Percentiles rank a stretch among this genome's conserved stretches.
These are phyloP conservation scores for Eugnorisma glareosa DNA, from an alignment of 2,888 invertebrate species.

Conservation along the genomic window DNA sequence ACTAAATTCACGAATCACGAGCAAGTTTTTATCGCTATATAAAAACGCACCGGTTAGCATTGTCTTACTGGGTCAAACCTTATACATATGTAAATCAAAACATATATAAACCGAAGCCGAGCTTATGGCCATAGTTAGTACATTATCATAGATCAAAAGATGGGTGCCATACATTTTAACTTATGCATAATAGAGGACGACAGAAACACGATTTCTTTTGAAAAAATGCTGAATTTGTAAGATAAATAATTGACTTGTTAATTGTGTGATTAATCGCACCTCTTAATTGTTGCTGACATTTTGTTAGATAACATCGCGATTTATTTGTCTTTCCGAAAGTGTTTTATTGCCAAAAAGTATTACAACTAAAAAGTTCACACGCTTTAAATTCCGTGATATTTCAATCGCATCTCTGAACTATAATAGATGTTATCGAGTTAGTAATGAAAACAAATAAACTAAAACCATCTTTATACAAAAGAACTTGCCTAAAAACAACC, in stretches of 20 bases:
- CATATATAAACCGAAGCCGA: constrained; percentile 50
- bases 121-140: constrained; percentile 25
- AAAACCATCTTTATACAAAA: constrained; percentile 21
- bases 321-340: background rate
- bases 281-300: constrained; percentile 44
- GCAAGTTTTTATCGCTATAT: constrained; percentile 25
- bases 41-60: constrained; percentile 59
- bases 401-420: background rate
- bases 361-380: constrained; percentile 25
- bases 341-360: background rate
- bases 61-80: constrained; percentile 64
- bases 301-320: constrained; percentile 4
- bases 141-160: constrained; percentile 36
- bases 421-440: background rate
- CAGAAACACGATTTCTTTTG: constrained; percentile 21
- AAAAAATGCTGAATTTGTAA: constrained; percentile 7
- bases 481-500: constrained; percentile 8
- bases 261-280: constrained; percentile 15
- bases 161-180: constrained; percentile 11
- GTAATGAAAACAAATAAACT: background rate
- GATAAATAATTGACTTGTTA: constrained; percentile 23
- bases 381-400: constrained; percentile 12
- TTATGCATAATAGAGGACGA: constrained; percentile 13
- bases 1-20: constrained; percentile 25
- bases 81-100: constrained; percentile 61